Conservation (phyloP, 1,140 invertebrate genomes). For the Drosophila obscura region DNA sequence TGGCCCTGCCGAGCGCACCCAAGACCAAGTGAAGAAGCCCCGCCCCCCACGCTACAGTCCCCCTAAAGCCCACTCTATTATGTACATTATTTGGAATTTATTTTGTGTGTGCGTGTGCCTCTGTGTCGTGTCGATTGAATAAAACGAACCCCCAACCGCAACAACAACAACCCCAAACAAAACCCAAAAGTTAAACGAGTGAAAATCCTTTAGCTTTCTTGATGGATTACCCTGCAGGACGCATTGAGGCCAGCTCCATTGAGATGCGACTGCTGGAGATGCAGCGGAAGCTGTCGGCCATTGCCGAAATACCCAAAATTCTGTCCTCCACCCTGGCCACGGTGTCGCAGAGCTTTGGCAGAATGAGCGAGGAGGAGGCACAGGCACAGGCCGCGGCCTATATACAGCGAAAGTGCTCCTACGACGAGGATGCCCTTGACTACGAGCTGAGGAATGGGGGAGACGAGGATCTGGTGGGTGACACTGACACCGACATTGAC, state of each 20-base stretch:
- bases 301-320: conserved; percentile 81
- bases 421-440: conserved; percentile 79
- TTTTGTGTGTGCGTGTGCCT: conserved; percentile 28
- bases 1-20: conserved; percentile 77
- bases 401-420: conserved; percentile 68
- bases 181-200: no score
- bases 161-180: no score
- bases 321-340: conserved; percentile 78
- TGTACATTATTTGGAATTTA: conserved; percentile 32
- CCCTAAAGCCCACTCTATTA: neutral
- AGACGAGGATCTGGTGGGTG: conserved; percentile 3
- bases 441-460: conserved; percentile 57
- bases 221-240: conserved; percentile 34
- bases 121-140: no score
- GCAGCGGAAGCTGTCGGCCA: conserved; percentile 79
- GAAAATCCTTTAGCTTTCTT: neutral
- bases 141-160: conserved; percentile 14
- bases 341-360: conserved; percentile 77
- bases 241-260: conserved; percentile 63
- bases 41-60: neutral
- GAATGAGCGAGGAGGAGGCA: conserved; percentile 45
- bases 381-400: conserved; percentile 18
- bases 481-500: conserved; percentile 20
- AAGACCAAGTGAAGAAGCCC: conserved; percentile 60
- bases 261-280: conserved; percentile 75